These are phyloP conservation scores for Chouioia cunea DNA, from an alignment of 2,888 invertebrate species.

Conservation along the genomic window DNA sequence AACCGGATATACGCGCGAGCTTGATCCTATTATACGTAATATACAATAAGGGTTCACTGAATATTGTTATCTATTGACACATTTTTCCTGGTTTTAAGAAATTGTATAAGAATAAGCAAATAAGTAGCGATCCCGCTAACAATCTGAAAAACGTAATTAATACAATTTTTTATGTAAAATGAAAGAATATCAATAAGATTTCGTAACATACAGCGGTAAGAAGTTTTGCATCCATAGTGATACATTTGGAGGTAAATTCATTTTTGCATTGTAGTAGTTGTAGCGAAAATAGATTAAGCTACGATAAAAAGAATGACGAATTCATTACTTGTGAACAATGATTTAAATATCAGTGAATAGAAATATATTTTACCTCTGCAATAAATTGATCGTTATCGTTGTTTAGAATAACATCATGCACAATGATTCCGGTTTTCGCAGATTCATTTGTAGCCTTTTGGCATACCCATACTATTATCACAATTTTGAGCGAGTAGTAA, in stretches of 20 bases:
- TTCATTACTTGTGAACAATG: neutral
- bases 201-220: slow-evolving; percentile 52
- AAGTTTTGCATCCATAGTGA: slow-evolving; percentile 54
- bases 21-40: no score
- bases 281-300: slow-evolving; percentile 57
- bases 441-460: slow-evolving; percentile 56
- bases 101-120: slow-evolving; percentile 58
- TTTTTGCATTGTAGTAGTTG: slow-evolving; percentile 58
- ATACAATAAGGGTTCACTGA: neutral
- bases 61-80: neutral
- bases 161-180: slow-evolving; percentile 3
- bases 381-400: slow-evolving; percentile 52
- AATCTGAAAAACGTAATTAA: slow-evolving; percentile 49
- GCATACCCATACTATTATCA: slow-evolving; percentile 54
- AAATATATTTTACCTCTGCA: slow-evolving; percentile 52
- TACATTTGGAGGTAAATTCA: slow-evolving; percentile 54
- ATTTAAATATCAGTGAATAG: neutral
- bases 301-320: slow-evolving; percentile 31
- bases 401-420: slow-evolving; percentile 55
- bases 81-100: slow-evolving; percentile 44
- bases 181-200: neutral
- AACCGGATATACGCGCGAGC: no score
- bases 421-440: slow-evolving; percentile 51
- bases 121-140: slow-evolving; percentile 59
- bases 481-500: slow-evolving; percentile 56